phyloP scores from a whole-genome alignment of 92 coral and sea anemone species.

The Phenganax subtilis region DNA sequence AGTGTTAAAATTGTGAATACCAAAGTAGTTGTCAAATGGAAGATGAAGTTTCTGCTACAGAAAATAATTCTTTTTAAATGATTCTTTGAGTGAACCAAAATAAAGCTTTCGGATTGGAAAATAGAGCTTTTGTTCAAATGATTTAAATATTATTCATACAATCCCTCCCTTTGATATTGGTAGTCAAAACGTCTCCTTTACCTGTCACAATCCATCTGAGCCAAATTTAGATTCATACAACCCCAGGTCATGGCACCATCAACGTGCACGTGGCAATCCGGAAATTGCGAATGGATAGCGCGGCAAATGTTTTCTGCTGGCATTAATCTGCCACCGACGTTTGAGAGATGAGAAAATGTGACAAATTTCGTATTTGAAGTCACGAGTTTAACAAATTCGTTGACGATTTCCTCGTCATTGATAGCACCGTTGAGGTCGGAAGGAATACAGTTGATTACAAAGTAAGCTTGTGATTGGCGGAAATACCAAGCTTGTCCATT shows the following conservation, averaged over 20 bases:
- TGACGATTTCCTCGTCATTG: conserved; percentile 38
- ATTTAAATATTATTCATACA: too few relatives aligned
- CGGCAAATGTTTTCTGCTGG: conserved; percentile 52
- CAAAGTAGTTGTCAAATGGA: too few relatives aligned
- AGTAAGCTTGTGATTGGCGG: conserved; percentile 47
- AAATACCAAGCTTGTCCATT: conserved; percentile 50
- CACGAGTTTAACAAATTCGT: conserved; percentile 37
- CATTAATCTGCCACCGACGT: conserved; percentile 53
- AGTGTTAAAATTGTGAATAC: not conserved
- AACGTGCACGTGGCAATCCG: conserved; percentile 52
- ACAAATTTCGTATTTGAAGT: conserved; percentile 49
- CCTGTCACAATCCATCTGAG: conserved; percentile 58
- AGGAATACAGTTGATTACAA: conserved; percentile 34
- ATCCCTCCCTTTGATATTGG: too few relatives aligned
- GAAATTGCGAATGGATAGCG: conserved; percentile 44
- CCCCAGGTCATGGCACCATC: conserved; percentile 75
- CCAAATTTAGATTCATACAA: conserved; percentile 43
- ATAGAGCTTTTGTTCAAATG: too few relatives aligned
- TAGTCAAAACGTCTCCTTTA: not conserved
- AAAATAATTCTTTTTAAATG: not conserved
- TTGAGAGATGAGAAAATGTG: conserved; percentile 51
- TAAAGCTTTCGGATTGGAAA: too few relatives aligned
- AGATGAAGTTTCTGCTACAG: not conserved
- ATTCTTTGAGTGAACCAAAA: not conserved
- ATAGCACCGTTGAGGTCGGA: conserved; percentile 39